Evolutionary conservation across 2,113 vertebrate species (phyloP).

Genomic region (Synodontis membranacea): DNA sequence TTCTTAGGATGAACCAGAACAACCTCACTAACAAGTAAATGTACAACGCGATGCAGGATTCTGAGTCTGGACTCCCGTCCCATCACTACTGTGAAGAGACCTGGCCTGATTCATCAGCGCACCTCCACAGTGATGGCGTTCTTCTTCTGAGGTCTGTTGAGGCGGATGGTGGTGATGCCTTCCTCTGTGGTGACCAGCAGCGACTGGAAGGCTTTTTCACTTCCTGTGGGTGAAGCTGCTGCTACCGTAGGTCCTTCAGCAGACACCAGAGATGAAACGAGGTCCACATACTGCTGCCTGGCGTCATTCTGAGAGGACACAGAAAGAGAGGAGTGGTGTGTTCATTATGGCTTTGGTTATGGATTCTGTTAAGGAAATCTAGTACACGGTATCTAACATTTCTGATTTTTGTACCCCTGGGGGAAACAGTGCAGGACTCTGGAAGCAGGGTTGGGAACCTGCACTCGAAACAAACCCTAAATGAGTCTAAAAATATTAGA

Average conservation of each 20-base stretch:
- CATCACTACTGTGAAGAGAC: neutral
- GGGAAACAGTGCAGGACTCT: no score
- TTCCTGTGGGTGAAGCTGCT: constrained; percentile 53
- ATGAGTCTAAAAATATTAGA: no score
- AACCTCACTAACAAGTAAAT: neutral
- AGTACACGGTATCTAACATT: neutral
- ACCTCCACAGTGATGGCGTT: constrained; percentile 88
- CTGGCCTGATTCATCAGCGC: neutral
- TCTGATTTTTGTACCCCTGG: neutral
- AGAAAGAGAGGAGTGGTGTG: neutral
- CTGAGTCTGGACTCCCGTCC: neutral
- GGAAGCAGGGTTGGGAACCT: no score
- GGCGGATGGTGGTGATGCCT: constrained; percentile 84
- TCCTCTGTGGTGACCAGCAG: constrained; percentile 79
- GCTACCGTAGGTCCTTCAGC: constrained; percentile 64
- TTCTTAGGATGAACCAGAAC: neutral
- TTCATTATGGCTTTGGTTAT: neutral
- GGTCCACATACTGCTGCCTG: constrained; percentile 80
- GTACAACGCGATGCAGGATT: neutral
- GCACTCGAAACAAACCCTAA: no score
- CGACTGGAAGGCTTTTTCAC: constrained; percentile 63
- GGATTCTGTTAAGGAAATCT: neutral
- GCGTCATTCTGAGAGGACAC: constrained; percentile 77
- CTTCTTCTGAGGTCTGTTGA: constrained; percentile 87
- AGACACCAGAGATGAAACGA: constrained; percentile 76